These are phyloP conservation scores for Drosophila anomalata DNA, from an alignment of 2,888 invertebrate genomes.

Conservation along the genomic window DNA sequence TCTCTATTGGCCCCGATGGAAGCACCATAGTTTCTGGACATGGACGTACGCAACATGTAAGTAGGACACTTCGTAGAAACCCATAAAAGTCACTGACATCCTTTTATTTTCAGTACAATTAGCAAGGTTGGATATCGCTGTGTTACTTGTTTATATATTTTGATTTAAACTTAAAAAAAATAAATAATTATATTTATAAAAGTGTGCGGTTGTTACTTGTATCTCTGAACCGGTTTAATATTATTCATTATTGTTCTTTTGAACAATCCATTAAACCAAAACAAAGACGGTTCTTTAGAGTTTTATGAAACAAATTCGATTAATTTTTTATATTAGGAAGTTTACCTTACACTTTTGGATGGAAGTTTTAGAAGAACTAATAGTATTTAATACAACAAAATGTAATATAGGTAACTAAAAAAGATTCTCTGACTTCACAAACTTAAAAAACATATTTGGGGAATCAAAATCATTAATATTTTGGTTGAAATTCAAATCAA, in stretches of 20 bases:
- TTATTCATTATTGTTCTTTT: neutral
- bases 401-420: no score
- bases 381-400: no score
- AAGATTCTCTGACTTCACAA: no score
- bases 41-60: constrained; percentile 1
- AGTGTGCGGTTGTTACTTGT: neutral
- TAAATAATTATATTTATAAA: neutral
- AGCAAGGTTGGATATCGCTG: neutral
- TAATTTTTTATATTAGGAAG: no score
- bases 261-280: neutral
- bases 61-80: neutral
- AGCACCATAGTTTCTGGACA: constrained; percentile 29
- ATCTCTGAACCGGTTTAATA: neutral
- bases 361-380: no score
- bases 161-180: neutral
- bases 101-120: constrained; percentile 12
- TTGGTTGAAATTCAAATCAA: neutral
- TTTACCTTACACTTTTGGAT: no score
- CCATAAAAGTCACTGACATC: neutral
- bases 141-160: neutral
- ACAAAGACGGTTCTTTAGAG: neutral
- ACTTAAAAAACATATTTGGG: neutral
- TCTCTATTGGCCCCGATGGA: constrained; percentile 43
- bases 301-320: no score
- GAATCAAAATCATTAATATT: neutral